A percentile compares a stretch with the other conserved stretches of the same genome.
These are phyloP conservation scores for Columba guinea DNA, from an alignment of 2,797 vertebrate genomes.

Conservation along the genomic window DNA sequence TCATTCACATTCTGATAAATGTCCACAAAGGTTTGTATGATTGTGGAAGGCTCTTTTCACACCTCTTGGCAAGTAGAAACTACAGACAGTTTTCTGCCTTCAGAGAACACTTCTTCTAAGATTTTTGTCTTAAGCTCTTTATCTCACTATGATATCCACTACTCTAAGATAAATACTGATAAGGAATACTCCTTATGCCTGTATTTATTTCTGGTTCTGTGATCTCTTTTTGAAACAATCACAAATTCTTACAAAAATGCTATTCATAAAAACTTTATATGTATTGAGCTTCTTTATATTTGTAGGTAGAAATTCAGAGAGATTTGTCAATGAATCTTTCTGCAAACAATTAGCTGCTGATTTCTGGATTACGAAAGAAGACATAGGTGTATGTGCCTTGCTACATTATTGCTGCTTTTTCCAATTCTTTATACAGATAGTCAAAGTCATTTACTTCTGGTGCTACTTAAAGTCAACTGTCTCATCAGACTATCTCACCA, in stretches of 20 bases:
- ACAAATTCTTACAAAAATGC: background rate
- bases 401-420: background rate
- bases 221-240: background rate
- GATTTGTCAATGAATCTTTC: background rate
- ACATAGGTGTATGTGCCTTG: background rate
- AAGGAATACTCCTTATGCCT: background rate
- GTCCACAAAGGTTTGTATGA: background rate
- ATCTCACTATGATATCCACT: background rate
- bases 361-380: background rate
- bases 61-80: background rate
- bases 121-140: background rate
- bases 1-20: background rate
- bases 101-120: background rate
- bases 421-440: background rate
- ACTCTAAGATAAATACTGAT: background rate
- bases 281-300: background rate
- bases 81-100: background rate
- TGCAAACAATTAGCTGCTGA: background rate
- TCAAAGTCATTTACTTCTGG: background rate
- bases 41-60: background rate
- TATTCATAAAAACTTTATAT: background rate
- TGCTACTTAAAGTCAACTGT: background rate
- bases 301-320: background rate
- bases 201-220: background rate
- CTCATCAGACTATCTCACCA: background rate